These are phyloP conservation scores for Drosophila heteroneura DNA, from an alignment of 2,888 invertebrate species.

Conservation along the genomic window DNA sequence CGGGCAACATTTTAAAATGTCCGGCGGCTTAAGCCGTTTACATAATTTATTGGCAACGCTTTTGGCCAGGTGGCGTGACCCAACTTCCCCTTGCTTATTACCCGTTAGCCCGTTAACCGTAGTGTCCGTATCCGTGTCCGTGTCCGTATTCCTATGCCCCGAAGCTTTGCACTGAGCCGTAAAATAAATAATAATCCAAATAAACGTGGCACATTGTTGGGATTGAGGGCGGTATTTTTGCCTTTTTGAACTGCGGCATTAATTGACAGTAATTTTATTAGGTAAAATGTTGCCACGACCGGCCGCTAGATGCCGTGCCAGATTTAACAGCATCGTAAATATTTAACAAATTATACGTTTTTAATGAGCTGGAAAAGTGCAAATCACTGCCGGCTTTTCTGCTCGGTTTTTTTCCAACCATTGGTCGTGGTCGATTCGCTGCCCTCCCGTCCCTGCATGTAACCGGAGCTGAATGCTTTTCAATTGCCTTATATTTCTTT, in stretches of 20 bases:
- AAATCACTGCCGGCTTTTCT: constrained; percentile 69
- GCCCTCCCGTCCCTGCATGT: background rate
- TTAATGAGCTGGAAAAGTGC: constrained; percentile 82
- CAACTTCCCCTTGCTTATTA: background rate
- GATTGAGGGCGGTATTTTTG: background rate
- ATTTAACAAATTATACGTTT: constrained; percentile 79
- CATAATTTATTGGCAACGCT: constrained; percentile 70
- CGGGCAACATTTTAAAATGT: constrained; percentile 48
- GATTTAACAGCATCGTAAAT: constrained; percentile 71
- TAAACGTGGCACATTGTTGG: constrained; percentile 52
- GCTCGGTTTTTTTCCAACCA: constrained; percentile 7
- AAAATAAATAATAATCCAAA: constrained; percentile 80
- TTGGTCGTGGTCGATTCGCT: constrained; percentile 8
- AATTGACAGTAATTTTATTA: constrained; percentile 82
- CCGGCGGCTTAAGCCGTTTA: constrained; percentile 73
- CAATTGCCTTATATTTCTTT: constrained; percentile 4
- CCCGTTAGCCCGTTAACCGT: background rate
- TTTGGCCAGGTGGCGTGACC: constrained; percentile 6
- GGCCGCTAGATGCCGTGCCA: constrained; percentile 54
- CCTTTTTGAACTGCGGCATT: constrained; percentile 46
- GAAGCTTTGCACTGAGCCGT: constrained; percentile 36
- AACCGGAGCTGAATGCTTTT: background rate
- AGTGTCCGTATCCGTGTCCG: background rate
- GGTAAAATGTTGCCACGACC: constrained; percentile 62
- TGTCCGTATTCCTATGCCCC: background rate